Conservation (phyloP, 2,113 vertebrate genomes). For the Microtus montanus region DNA sequence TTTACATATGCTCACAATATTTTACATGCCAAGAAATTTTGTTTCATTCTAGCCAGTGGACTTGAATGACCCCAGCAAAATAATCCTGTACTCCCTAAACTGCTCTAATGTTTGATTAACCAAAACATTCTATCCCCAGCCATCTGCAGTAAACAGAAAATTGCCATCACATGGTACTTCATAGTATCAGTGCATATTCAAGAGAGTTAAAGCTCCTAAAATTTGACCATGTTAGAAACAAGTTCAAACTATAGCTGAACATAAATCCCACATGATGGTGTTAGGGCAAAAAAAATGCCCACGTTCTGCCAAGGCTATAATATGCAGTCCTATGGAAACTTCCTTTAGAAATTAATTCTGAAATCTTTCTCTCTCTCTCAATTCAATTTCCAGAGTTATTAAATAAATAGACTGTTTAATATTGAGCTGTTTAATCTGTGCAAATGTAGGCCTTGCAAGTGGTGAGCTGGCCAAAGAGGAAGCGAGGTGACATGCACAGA, state of each 20-base stretch:
- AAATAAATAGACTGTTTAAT: slow-evolving; percentile 40
- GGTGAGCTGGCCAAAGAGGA: not conserved
- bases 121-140: not conserved
- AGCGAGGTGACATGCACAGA: not conserved
- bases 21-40: slow-evolving; percentile 42
- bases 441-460: not conserved
- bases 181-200: slow-evolving; percentile 41
- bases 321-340: not conserved
- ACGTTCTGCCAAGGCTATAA: not conserved
- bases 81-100: slow-evolving; percentile 39
- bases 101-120: slow-evolving; percentile 47
- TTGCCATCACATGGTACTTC: not conserved
- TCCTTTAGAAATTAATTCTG: not conserved
- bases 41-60: slow-evolving; percentile 6
- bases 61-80: slow-evolving; percentile 27
- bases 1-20: slow-evolving; percentile 40
- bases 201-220: slow-evolving; percentile 8
- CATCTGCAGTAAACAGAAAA: slow-evolving; percentile 52
- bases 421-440: slow-evolving; percentile 36
- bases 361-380: not conserved
- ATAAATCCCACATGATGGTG: not conserved
- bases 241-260: slow-evolving; percentile 38
- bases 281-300: not conserved
- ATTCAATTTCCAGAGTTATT: slow-evolving; percentile 47
- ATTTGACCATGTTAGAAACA: slow-evolving; percentile 34